Evolutionary conservation across 2,888 invertebrate species (phyloP).

Genomic region (Peribatodes rhomboidaria): DNA sequence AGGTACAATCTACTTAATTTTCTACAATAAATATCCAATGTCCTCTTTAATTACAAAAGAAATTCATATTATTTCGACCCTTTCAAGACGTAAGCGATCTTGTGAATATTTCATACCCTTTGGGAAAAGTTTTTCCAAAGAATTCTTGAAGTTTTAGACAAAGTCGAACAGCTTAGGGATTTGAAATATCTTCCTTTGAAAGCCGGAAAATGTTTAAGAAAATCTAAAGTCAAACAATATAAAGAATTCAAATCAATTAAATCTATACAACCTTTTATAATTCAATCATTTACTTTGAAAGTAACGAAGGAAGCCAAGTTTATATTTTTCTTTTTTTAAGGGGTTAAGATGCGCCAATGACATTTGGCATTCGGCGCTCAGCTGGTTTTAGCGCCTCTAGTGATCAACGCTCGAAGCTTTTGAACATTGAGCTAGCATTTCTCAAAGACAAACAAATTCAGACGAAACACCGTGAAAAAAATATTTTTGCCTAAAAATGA

Average conservation of each 20-base stretch:
- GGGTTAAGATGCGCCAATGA: no score
- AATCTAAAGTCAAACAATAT: slow-evolving; percentile 27
- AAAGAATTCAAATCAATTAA: slow-evolving; percentile 25
- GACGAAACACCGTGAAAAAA: no score
- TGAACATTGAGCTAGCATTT: no score
- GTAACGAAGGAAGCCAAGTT: neutral
- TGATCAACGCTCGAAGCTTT: no score
- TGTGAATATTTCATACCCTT: slow-evolving; percentile 20
- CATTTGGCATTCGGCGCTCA: no score
- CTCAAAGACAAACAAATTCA: no score
- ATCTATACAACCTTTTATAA: neutral
- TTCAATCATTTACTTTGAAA: neutral
- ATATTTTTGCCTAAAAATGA: no score
- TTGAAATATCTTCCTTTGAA: slow-evolving; percentile 19
- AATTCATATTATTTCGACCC: slow-evolving; percentile 19
- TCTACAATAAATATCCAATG: no score
- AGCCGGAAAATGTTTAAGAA: slow-evolving; percentile 27
- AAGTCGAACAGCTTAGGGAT: slow-evolving; percentile 14
- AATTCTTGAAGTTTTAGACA: slow-evolving; percentile 16
- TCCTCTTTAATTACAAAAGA: slow-evolving; percentile 3
- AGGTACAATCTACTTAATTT: no score
- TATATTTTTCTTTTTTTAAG: neutral
- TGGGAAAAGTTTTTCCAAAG: slow-evolving; percentile 13
- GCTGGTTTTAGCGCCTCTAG: no score
- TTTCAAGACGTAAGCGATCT: slow-evolving; percentile 14